These are phyloP conservation scores for Eristalis intricaria DNA, from an alignment of 2,888 invertebrate genomes.

Conservation along the genomic window DNA sequence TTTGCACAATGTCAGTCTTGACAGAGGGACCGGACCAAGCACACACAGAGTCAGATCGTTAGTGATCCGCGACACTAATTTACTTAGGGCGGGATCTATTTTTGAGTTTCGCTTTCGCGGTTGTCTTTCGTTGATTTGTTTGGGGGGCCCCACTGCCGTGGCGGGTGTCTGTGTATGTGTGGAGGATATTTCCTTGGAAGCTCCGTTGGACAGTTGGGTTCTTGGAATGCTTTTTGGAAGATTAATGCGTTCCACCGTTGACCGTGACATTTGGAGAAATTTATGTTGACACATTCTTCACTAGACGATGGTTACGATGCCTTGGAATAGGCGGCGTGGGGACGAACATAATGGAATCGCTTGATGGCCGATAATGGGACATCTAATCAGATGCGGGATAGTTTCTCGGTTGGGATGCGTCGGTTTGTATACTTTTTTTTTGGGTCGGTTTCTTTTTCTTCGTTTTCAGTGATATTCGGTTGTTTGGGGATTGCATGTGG, in stretches of 20 bases:
- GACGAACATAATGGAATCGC: constrained; percentile 23
- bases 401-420: background rate
- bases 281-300: constrained; percentile 63
- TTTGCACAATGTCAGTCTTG: constrained; percentile 66
- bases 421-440: background rate
- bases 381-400: constrained; percentile 34
- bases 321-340: background rate
- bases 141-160: background rate
- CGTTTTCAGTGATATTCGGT: background rate
- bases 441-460: background rate
- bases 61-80: constrained; percentile 67
- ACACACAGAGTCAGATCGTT: constrained; percentile 47
- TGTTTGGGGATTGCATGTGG: background rate
- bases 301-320: constrained; percentile 4
- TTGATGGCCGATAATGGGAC: constrained; percentile 36
- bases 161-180: background rate
- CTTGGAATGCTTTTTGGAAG: constrained; percentile 60
- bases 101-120: constrained; percentile 24
- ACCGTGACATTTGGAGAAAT: constrained; percentile 68
- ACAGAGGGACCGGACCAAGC: background rate
- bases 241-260: constrained; percentile 66
- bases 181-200: constrained; percentile 52
- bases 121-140: constrained; percentile 29
- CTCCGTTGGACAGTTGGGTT: constrained; percentile 49
- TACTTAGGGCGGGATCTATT: constrained; percentile 53